Conservation (phyloP, 2,113 vertebrate genomes). For the Noturus placidus region DNA sequence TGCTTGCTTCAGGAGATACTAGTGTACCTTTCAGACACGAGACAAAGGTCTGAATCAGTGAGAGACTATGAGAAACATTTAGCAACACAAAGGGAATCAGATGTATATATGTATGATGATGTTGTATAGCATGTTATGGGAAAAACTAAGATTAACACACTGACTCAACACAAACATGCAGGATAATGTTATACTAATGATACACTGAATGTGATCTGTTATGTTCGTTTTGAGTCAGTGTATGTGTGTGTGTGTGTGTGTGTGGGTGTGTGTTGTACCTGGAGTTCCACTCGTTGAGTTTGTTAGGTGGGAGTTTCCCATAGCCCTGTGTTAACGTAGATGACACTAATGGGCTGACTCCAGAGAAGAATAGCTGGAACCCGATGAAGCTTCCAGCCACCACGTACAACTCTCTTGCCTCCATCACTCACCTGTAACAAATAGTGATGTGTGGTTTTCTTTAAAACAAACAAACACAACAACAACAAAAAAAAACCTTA, state of each 20-base stretch:
- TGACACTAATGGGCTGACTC: constrained; percentile 70
- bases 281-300: constrained; percentile 80
- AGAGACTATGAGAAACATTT: neutral
- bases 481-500: neutral
- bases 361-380: constrained; percentile 76
- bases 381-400: constrained; percentile 73
- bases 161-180: neutral
- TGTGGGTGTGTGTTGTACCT: constrained; percentile 62
- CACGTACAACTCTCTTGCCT: constrained; percentile 76
- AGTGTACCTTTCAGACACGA: neutral
- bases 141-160: neutral
- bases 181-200: neutral
- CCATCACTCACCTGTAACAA: constrained; percentile 74
- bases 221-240: neutral
- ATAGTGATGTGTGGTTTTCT: neutral
- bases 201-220: neutral
- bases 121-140: neutral
- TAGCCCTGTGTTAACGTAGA: constrained; percentile 63
- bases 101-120: neutral
- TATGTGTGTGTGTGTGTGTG: constrained; percentile 26
- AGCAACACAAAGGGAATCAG: neutral
- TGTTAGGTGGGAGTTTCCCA: constrained; percentile 61
- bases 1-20: neutral
- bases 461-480: neutral
- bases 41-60: neutral